Base-by-base conservation (phyloP, 1,140 invertebrate species). In the Colletes latitarsis region DNA sequence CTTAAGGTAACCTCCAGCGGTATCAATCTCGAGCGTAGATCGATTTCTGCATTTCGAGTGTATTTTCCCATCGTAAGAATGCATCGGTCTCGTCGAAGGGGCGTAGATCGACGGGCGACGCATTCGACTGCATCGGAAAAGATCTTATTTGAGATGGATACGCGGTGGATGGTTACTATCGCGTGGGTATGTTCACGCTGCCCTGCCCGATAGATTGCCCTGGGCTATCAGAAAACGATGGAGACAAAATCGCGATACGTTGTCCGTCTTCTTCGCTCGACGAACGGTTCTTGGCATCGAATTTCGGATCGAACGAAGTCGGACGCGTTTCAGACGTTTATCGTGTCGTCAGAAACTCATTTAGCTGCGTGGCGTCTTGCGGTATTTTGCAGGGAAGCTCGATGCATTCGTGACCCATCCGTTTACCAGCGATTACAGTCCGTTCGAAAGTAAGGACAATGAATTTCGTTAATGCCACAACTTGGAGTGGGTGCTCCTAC, bases 311-410 rank as follows among this genome's bases (percentile, higher is more conserved):
- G 60, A 58, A 39, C 17, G 53, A 39, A 10, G 46, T 3, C 8
- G 58, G 14, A 49, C 12, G 68, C 17, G 57, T 46, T 14, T 63
- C n/a, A 39, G 43, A 49, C 55, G 66, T 53, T 19, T 60, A 17
- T 30, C 3, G 39, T 66, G 30, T 80, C 83, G 60, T 86, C 83
- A 86, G 55, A 86, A 85, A 85, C 85, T 86, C 83, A 69, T 86
- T 84, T 79, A 75, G 53, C 30, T 17, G 39, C 19, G 30, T 55
- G 30, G 58, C 58, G 66, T 74, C 77, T 76, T 62, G 69, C 58
- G 63, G 46, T 60, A 15, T 4, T 53, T 21, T 15, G n/a, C 30
- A 30, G 30, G 30, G 0, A 12, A 3, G n/a, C 3, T 17, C 3
- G 10, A n/a, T n/a, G 4, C 8, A n/a, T n/a, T n/a, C n/a, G n/a